Conservation (phyloP, 2,113 vertebrate species). For the Progne subis region DNA sequence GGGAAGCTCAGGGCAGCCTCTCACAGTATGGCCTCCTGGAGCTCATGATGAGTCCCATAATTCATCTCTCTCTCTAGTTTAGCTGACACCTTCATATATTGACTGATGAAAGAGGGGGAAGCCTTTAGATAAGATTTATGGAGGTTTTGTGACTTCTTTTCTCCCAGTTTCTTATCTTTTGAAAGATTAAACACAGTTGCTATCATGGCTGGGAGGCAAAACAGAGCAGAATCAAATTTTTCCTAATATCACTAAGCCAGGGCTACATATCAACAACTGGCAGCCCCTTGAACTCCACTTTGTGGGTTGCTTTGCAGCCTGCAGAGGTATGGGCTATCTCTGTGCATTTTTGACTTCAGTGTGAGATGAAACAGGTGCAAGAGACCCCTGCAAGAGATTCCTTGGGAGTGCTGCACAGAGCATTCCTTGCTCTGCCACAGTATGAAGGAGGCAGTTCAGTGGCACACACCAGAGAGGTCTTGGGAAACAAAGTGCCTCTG, state of each 20-base stretch:
- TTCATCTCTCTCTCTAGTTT: background rate
- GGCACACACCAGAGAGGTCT: background rate
- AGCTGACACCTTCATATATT: background rate
- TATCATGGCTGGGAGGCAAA: background rate
- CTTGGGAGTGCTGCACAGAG: background rate
- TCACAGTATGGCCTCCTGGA: background rate
- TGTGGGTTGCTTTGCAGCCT: background rate
- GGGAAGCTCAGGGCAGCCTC: background rate
- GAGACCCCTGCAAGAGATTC: background rate
- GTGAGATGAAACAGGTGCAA: slow-evolving; percentile 2
- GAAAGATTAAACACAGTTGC: slow-evolving; percentile 31
- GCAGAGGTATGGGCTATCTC: slow-evolving; percentile 17
- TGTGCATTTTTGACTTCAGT: background rate
- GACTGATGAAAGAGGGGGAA: slow-evolving; percentile 11
- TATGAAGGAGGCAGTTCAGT: background rate
- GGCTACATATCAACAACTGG: slow-evolving; percentile 31
- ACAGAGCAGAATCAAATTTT: slow-evolving; percentile 31
- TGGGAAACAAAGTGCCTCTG: background rate
- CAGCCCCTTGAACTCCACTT: slow-evolving; percentile 34
- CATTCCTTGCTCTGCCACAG: background rate
- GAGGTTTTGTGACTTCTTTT: background rate
- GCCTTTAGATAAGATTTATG: slow-evolving; percentile 43
- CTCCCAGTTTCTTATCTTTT: slow-evolving; percentile 25
- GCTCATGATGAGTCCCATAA: background rate
- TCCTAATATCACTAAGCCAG: background rate